Evolutionary conservation across 2,888 invertebrate species (phyloP).

Genomic region (Caenorhabditis panamensis): DNA sequence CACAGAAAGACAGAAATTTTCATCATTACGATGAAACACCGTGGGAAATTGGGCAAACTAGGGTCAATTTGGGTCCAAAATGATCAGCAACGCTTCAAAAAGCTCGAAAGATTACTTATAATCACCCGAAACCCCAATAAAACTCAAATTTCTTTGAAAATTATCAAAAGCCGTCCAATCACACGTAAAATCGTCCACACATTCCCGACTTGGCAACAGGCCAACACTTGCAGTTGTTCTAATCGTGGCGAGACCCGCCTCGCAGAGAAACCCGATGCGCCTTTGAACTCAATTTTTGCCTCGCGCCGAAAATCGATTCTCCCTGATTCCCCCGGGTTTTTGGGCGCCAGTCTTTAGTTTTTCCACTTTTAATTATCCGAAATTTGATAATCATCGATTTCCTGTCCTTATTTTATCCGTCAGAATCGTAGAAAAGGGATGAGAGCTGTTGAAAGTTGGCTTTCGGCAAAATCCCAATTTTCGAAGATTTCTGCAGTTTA

Average conservation of each 20-base stretch:
- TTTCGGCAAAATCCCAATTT: too few relatives aligned
- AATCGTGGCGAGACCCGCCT: slow-evolving; percentile 47
- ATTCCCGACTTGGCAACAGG: slow-evolving; percentile 30
- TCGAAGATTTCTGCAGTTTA: too few relatives aligned
- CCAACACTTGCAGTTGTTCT: slow-evolving; percentile 56
- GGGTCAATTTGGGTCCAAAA: too few relatives aligned
- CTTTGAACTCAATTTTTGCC: slow-evolving; percentile 19
- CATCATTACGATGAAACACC: too few relatives aligned
- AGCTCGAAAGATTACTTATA: too few relatives aligned
- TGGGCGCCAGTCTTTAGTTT: not conserved
- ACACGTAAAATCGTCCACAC: slow-evolving; percentile 42
- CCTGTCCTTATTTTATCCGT: too few relatives aligned
- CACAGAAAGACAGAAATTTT: too few relatives aligned
- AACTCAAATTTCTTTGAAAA: not conserved
- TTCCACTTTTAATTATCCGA: not conserved
- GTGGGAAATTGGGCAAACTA: too few relatives aligned
- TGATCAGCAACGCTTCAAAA: too few relatives aligned
- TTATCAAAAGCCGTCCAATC: not conserved
- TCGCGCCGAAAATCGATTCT: slow-evolving; percentile 34
- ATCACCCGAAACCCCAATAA: too few relatives aligned
- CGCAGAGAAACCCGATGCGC: slow-evolving; percentile 11
- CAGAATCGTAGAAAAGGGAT: too few relatives aligned
- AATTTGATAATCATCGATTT: not conserved
- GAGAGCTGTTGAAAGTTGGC: too few relatives aligned
- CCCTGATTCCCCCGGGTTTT: not conserved